Evolutionary conservation across 2,797 vertebrate genomes (phyloP).

Genomic region (Orestias chungarensis): DNA sequence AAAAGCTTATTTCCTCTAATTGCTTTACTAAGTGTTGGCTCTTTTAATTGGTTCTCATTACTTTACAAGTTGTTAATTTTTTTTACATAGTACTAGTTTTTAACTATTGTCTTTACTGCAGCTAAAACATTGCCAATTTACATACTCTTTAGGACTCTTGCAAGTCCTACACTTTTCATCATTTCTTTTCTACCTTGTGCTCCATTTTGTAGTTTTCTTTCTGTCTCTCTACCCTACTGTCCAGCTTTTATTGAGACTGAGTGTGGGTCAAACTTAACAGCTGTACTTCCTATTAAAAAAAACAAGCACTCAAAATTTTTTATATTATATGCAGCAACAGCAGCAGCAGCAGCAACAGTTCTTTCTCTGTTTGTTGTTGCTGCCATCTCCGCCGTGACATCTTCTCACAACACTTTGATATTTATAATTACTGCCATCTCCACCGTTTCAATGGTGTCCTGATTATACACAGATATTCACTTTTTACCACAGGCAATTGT

Average conservation of each 20-base stretch:
- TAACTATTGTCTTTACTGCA: no score
- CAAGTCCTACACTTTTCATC: background rate
- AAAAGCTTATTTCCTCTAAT: background rate
- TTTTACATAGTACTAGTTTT: no score
- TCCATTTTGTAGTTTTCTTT: constrained; percentile 1
- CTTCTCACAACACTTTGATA: constrained; percentile 8
- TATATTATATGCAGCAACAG: constrained; percentile 14
- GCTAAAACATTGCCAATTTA: no score
- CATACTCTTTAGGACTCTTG: no score
- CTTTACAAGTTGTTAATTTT: background rate
- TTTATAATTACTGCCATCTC: constrained; percentile 18
- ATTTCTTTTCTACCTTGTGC: background rate
- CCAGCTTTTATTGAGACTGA: constrained; percentile 24
- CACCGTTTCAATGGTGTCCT: constrained; percentile 1
- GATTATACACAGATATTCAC: constrained; percentile 4
- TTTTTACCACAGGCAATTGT: constrained; percentile 28
- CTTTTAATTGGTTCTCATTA: constrained; percentile 13
- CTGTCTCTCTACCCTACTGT: background rate
- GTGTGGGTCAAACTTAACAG: constrained; percentile 52
- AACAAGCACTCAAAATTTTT: constrained; percentile 30
- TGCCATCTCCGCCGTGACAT: background rate
- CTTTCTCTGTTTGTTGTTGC: constrained; percentile 1
- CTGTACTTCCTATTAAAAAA: constrained; percentile 62
- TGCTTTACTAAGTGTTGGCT: constrained; percentile 1
- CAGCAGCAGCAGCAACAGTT: constrained; percentile 13